Evolutionary conservation across 2,113 vertebrate genomes (phyloP), one percentile per base, ranked within the genome.

Genomic region (Mobula hypostoma): DNA sequence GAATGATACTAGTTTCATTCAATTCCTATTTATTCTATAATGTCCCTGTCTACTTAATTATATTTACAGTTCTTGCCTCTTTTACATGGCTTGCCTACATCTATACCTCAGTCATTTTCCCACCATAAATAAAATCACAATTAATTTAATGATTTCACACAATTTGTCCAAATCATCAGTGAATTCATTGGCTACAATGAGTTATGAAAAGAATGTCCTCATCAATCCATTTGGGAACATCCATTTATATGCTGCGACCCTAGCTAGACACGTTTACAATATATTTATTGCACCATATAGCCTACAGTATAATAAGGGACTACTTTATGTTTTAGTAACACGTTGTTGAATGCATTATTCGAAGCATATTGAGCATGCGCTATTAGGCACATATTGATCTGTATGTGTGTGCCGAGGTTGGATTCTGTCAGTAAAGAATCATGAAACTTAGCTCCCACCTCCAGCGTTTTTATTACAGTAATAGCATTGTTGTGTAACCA

Each of bases 101-200:
- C 40, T 92, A 48, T 19, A 36, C n/a, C n/a, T 36, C 90, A 72
- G 32, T 32, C 36, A 32, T 5, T 72, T 48, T 36, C 14, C 40
- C 19, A 68, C 32, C n/a, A 32, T 6, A 48, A 92, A 68, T n/a
- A 72, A 72, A 92, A 72, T 70, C 15, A 15, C 19, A 68, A 48
- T 40, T 68, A 92, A 72, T 36, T 24, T 92, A 92, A 66, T 70
- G 19, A 40, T 72, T 70, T 19, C 27, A 36, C 90, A 21, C 5
- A 66, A 90, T n/a, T 91, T 70, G 63, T 36, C 88, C 88, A 70
- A 82, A 82, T 40, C 19, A 19, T 40, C 40, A 82, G 79, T 36
- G 79, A 40, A 87, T 87, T 87, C 61, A 29, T 87, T 87, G 58
- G 27, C 61, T 87, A n/a, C 12, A n/a, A n/a, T 87, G 80, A 74